A percentile compares a stretch with the other conserved stretches of the same genome.
These are phyloP conservation scores for Zaprionus ghesquierei DNA, from an alignment of 1,140 invertebrate genomes.

Conservation along the genomic window DNA sequence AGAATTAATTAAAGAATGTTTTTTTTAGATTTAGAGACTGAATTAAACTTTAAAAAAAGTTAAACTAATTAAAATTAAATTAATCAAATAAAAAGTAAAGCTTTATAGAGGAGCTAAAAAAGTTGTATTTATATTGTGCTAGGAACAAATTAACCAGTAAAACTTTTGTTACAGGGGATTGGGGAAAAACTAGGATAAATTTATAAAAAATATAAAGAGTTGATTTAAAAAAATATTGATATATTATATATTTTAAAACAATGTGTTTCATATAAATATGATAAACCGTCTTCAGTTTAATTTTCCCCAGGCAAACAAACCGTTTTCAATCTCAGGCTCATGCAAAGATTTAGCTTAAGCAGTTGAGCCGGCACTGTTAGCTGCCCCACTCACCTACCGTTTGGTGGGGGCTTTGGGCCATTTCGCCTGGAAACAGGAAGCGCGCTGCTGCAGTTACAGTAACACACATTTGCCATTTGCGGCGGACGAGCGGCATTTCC, in stretches of 20 bases:
- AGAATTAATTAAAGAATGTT: neutral
- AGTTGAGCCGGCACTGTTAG: neutral
- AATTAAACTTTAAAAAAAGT: too few species aligned
- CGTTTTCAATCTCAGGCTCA: neutral
- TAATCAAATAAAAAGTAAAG: too few species aligned
- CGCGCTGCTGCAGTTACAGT: conserved; percentile 68
- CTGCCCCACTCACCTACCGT: neutral
- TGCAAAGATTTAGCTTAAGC: neutral
- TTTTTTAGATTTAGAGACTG: too few species aligned
- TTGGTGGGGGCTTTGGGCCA: conserved; percentile 4
- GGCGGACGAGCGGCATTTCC: conserved; percentile 60
- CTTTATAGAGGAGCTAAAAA: too few species aligned
- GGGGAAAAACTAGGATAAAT: too few species aligned
- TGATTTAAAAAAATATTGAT: too few species aligned
- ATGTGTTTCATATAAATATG: neutral
- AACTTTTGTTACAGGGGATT: too few species aligned
- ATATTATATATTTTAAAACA: too few species aligned
- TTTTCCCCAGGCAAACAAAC: neutral
- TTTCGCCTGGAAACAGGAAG: conserved; percentile 58
- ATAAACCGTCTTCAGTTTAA: neutral
- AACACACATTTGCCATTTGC: conserved; percentile 77
- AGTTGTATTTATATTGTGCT: too few species aligned
- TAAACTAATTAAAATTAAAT: too few species aligned
- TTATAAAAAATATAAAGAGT: too few species aligned
- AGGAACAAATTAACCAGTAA: too few species aligned